Evolutionary conservation across 2,113 vertebrate species (phyloP), one percentile per base, ranked within the genome.

Genomic region (Rhinolophus sinicus): DNA sequence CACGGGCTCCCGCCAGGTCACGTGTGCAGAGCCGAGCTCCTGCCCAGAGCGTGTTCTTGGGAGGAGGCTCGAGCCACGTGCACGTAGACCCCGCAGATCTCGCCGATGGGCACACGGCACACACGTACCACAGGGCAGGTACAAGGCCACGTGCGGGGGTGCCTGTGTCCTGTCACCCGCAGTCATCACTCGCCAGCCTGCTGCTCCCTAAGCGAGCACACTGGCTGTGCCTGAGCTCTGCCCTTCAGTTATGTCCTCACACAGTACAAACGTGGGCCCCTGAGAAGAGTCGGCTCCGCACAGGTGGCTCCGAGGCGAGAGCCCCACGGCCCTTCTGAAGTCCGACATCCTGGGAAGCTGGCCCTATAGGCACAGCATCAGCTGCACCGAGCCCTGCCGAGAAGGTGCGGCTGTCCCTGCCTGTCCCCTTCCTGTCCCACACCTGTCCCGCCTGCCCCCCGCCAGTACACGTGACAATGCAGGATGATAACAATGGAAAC

Each of bases 1-100:
- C 0, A 1, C 0, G 15, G 76, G 84, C 11, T 33, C n/a, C 3
- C 12, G 1, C 40, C 52, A n/a, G 1, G 21, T 22, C 8, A 0
- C 0, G 1, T 13, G 26, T 38, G 50, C 58, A 30, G 75, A 19
- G 38, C 65, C 2, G 2, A 30, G 64, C 3, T 38, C 56, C 78
- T 67, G 19, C 5, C 7, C 4, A 5, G 10, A 26, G 13, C 14
- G 2, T 8, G 30, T 24, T 7, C 2, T 14, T 2, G 26, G 28
- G 62, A 24, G n/a, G 16, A 3, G 35, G 70, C 65, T 85, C 19
- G 10, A 12, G 6, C 26, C 16, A 44, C 24, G 38, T 33, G n/a
- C 2, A 3, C 14, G 4, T 10, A 35, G 50, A 60, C 65, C 18
- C 1, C 2, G 4, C 12, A 1, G 1, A 2, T 15, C 35, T 12